Evolutionary conservation across 2,888 invertebrate species (phyloP), one percentile per base, ranked within the genome.

Genomic region (Heterodera filipjevi): DNA sequence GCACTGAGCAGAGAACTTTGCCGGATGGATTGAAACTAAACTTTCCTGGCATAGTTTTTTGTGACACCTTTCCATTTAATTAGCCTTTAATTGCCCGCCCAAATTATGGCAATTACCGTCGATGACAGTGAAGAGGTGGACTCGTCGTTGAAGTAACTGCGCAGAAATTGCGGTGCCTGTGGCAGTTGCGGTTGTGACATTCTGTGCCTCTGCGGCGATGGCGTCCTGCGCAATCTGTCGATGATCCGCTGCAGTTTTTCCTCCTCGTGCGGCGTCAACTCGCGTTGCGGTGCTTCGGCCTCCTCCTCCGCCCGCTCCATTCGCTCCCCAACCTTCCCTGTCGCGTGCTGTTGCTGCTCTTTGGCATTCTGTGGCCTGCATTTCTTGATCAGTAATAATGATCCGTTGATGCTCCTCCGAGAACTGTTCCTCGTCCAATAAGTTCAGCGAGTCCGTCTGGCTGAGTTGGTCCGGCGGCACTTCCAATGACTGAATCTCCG

Each of bases 401-500:
- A 49, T 27, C 19, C 49, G 30, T 33, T 82, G 81, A 19, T 84
- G 77, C 33, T 81, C 83, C 66, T 81, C 82, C 33, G 84, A 77
- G 14, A 82, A 76, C 16, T 83, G 84, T n/a, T 85, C 85, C 68
- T 68, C 68, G n/a, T 75, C 75, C 30, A 82, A 71, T 59, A 86
- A 82, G 68, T 87, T 84, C 53, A 86, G 84, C 33, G 86, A 86
- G 39, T 83, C 83, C 78, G 87, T 85, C 77, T 88, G 86, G 66
- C 87, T 87, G 83, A 88, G 77, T 80, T 88, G 88, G 82, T 88
- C 88, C 3, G 88, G 88, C 10, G 88, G 88, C 76, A 77, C 71
- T 30, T 71, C 68, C 68, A 77, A 33, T 32, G 87, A 86, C 71
- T 88, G 87, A 49, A 88, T 88, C 77, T 88, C 88, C 14, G 88